Percentiles rank a stretch among this genome's conserved stretches.
Evolutionary conservation across 2,797 vertebrate genomes (phyloP).

Genomic region (Lepilemur ruficaudatus): DNA sequence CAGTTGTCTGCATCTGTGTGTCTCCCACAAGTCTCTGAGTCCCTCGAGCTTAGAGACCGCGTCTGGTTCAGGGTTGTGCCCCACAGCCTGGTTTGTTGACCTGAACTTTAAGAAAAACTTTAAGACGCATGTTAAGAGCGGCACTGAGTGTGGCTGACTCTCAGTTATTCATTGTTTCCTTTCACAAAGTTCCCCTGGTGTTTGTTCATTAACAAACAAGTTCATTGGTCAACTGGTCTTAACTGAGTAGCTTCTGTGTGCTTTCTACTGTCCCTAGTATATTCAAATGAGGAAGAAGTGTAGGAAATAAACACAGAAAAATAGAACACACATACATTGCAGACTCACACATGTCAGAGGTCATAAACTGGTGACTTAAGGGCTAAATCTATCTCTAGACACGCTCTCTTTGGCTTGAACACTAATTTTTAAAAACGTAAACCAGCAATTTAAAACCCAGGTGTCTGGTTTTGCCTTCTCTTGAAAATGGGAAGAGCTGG

Average conservation of each 20-base stretch:
- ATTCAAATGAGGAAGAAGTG: background rate
- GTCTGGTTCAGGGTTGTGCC: background rate
- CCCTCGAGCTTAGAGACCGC: background rate
- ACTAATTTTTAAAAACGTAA: background rate
- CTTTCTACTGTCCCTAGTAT: background rate
- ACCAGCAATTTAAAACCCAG: background rate
- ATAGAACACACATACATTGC: background rate
- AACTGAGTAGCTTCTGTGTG: background rate
- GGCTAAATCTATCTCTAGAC: background rate
- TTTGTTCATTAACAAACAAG: background rate
- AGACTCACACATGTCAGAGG: background rate
- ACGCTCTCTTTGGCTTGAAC: background rate
- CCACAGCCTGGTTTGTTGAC: background rate
- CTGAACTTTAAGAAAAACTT: background rate
- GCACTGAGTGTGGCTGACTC: background rate
- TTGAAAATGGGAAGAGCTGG: background rate
- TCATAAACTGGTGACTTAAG: background rate
- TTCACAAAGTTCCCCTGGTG: background rate
- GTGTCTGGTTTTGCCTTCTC: constrained; percentile 2
- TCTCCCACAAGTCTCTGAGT: background rate
- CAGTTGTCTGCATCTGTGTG: background rate
- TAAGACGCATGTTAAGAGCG: background rate
- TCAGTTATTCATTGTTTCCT: background rate
- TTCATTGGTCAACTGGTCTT: background rate
- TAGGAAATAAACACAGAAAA: background rate